These are phyloP conservation scores for Caenorhabditis afra DNA, from an alignment of 2,888 invertebrate species.

Conservation along the genomic window DNA sequence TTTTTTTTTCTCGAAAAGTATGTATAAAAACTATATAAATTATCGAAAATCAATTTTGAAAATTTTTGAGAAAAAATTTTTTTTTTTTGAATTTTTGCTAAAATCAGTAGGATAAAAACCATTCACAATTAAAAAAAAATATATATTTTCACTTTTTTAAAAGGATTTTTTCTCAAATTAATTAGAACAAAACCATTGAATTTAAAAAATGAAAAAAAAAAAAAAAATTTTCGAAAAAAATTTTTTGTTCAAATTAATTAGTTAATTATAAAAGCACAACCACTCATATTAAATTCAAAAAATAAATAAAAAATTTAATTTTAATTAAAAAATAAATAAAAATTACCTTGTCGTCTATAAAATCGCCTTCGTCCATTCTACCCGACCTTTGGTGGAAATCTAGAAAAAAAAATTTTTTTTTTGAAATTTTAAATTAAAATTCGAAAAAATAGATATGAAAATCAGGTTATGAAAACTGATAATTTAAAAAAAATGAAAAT, in stretches of 20 bases:
- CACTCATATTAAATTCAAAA: conserved; percentile 14
- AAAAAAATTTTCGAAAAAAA: no score
- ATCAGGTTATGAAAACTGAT: not conserved
- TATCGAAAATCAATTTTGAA: no score
- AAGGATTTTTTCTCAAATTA: no score
- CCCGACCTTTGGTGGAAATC: not conserved
- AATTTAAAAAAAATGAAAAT: conserved; percentile 7
- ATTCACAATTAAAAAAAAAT: no score
- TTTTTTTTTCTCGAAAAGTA: no score
- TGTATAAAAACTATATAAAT: no score
- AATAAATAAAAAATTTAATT: not conserved
- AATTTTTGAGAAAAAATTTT: no score
- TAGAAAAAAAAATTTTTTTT: not conserved
- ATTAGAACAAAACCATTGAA: conserved; percentile 5
- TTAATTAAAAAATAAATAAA: not conserved
- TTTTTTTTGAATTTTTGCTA: no score
- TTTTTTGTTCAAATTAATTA: no score
- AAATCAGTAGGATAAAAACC: no score
- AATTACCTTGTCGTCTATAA: conserved; percentile 52
- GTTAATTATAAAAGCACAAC: no score
- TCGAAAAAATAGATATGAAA: not conserved
- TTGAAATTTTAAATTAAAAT: not conserved
- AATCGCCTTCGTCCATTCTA: conserved; percentile 22
- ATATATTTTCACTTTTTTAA: no score
- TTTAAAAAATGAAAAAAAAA: not conserved